Conservation (phyloP, 2,113 vertebrate species). For the Tragelaphus imberbis region DNA sequence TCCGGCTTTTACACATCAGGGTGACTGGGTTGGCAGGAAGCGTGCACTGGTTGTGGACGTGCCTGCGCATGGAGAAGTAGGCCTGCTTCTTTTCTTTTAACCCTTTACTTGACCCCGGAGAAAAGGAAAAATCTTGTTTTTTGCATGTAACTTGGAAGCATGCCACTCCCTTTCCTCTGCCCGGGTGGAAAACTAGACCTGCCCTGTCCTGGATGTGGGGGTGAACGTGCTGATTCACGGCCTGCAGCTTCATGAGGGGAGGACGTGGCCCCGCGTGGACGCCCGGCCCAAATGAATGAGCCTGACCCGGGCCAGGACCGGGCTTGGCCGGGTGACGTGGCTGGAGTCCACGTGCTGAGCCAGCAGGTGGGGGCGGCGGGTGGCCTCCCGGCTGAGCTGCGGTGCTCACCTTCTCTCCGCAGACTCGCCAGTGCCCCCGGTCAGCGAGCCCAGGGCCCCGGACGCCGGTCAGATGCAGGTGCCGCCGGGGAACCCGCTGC, state of each 20-base stretch:
- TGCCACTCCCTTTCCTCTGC: conserved; percentile 39
- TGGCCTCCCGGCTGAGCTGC: not conserved
- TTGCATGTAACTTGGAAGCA: not conserved
- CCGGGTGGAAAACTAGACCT: not conserved
- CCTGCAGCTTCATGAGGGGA: not conserved
- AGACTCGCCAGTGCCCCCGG: conserved; percentile 86
- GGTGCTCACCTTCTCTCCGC: not conserved
- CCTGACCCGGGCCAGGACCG: not conserved
- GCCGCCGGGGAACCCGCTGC: conserved; percentile 85
- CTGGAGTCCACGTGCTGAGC: not conserved
- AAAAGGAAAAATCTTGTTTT: not conserved
- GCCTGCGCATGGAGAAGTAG: not conserved
- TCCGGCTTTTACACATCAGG: not conserved
- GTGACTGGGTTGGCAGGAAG: not conserved
- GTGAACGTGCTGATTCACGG: conserved; percentile 50
- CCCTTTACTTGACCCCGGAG: fast-evolving
- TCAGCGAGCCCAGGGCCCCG: conserved; percentile 78
- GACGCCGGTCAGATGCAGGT: conserved; percentile 86
- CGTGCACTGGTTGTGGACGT: not conserved
- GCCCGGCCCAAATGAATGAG: fast-evolving
- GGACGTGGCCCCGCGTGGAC: not conserved
- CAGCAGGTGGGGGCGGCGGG: not conserved
- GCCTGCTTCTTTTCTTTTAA: not conserved
- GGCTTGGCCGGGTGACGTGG: not conserved
- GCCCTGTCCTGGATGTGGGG: conserved; percentile 41